A percentile compares a stretch with the other conserved stretches of the same genome.
phyloP scores from a whole-genome alignment of 2,113 vertebrate genomes.

The Pygathrix nemaeus region DNA sequence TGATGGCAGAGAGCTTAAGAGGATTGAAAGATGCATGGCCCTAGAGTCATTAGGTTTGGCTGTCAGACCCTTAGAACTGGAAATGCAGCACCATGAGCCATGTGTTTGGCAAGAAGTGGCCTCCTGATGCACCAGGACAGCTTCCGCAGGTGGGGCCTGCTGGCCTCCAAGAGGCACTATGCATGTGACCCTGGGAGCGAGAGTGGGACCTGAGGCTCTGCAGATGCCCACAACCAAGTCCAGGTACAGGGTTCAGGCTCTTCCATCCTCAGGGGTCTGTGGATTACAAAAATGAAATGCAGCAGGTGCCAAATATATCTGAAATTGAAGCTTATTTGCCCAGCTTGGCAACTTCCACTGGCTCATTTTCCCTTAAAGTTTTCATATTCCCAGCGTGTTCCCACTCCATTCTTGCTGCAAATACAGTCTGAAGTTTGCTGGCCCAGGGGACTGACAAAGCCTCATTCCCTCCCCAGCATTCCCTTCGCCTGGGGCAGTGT shows the following conservation, averaged over 20 bases:
- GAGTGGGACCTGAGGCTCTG: accelerated
- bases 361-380: background rate
- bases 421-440: background rate
- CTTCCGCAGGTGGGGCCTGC: background rate
- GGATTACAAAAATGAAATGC: background rate
- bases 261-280: background rate
- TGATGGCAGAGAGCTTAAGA: no score
- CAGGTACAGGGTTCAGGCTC: background rate
- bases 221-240: no score
- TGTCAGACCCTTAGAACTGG: no score
- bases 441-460: background rate
- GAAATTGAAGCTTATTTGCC: background rate
- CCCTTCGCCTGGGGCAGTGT: accelerated
- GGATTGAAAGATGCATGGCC: accelerated
- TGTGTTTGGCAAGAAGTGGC: background rate
- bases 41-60: background rate
- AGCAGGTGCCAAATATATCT: background rate
- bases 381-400: background rate
- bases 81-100: accelerated
- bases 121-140: background rate
- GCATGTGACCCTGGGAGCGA: background rate
- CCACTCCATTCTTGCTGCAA: background rate
- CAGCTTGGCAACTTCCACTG: background rate
- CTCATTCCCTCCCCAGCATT: accelerated
- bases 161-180: accelerated